Evolutionary conservation across 2,113 vertebrate genomes (phyloP).

Genomic region (Lophura nycthemera): DNA sequence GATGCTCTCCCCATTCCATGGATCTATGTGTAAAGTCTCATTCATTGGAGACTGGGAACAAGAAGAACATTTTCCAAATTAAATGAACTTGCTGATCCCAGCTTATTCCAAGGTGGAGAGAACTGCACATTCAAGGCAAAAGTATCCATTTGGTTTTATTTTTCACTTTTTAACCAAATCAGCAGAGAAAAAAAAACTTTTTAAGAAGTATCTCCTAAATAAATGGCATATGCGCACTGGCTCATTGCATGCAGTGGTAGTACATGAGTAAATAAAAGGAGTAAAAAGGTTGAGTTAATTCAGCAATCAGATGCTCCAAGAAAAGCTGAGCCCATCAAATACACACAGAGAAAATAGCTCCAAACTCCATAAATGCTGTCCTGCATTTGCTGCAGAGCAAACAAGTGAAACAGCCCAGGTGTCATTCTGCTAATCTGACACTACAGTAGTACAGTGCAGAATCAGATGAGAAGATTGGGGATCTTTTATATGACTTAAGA

Average conservation of each 20-base stretch:
- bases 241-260: not conserved
- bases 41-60: not conserved
- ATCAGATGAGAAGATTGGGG: not conserved
- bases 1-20: not conserved
- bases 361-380: not conserved
- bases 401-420: not conserved
- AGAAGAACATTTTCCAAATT: conserved; percentile 22
- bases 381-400: not conserved
- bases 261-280: not conserved
- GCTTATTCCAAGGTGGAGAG: not conserved
- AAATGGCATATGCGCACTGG: not conserved
- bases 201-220: not conserved
- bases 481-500: not conserved
- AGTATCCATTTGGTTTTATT: not conserved
- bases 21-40: not conserved
- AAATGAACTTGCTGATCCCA: conserved; percentile 10
- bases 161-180: conserved; percentile 24
- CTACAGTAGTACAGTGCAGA: not conserved
- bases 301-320: not conserved
- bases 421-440: not conserved
- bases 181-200: not conserved
- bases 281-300: not conserved
- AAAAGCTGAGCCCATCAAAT: not conserved
- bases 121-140: not conserved
- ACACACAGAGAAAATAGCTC: not conserved